Percentiles rank a stretch among this genome's conserved stretches.
These are phyloP conservation scores for Poeciliopsis occidentalis DNA, from an alignment of 2,113 vertebrate genomes.

Conservation along the genomic window DNA sequence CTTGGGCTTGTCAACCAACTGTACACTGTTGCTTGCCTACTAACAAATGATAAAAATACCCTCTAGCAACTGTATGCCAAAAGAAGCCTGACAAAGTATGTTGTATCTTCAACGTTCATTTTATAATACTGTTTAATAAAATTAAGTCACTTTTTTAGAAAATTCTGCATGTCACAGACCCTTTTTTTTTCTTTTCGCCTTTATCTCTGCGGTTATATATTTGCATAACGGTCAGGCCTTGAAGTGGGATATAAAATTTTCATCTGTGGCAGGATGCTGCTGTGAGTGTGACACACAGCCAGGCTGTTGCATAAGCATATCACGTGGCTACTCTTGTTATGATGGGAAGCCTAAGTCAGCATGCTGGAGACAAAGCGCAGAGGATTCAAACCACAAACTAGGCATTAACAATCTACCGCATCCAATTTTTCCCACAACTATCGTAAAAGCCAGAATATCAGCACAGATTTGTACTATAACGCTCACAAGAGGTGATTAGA, in stretches of 20 bases:
- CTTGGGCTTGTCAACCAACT: background rate
- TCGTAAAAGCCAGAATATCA: no score
- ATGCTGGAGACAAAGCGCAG: no score
- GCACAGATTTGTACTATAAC: no score
- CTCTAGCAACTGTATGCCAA: background rate
- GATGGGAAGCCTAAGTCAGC: no score
- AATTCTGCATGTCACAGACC: background rate
- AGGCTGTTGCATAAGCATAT: no score
- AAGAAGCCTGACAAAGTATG: background rate
- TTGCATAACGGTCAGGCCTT: background rate
- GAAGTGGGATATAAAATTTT: background rate
- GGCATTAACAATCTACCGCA: no score
- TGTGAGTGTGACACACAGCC: no score
- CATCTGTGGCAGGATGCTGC: no score
- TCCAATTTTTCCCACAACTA: no score
- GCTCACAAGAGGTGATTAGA: no score
- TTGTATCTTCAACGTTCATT: background rate
- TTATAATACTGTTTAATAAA: background rate
- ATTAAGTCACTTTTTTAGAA: background rate
- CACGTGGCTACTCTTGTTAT: no score
- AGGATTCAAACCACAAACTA: no score
- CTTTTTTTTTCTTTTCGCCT: background rate
- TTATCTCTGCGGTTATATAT: background rate
- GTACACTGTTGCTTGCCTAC: background rate
- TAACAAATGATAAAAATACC: background rate